Evolutionary conservation across 2,888 invertebrate genomes (phyloP), one percentile per base, ranked within the genome.

Genomic region (Notocelia uddmanniana): DNA sequence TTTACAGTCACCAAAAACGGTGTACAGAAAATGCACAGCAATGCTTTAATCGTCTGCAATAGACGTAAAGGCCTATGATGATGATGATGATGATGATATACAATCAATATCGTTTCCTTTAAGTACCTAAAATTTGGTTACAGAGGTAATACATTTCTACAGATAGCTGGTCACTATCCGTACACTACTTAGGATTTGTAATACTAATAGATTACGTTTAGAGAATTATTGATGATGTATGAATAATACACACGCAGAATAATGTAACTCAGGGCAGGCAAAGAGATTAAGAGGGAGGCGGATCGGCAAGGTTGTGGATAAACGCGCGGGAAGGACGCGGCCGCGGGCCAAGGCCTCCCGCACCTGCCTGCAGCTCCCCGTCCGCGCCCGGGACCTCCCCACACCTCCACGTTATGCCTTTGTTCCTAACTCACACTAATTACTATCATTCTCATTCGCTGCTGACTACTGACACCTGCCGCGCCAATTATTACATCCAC

Each of bases 291-390:
- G 21, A 52, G 52, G 34, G 52, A 64, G 52, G 34, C 52, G n/a
- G 55, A n/a, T 34, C 63, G 52, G 52, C 89, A 89, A 89, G 91
- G 90, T 85, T 89, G 83, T 84, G 85, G 83, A 83, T 85, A 86
- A 83, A 83, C 81, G 81, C 78, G 84, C 81, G 84, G 83, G 85
- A 85, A 88, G 90, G 90, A 87, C 86, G 85, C 85, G 82, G 85
- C 62, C 57, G 79, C 85, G 85, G 87, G 86, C 89, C 87, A 86
- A 87, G 88, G 88, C 85, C 85, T 83, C 79, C 81, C 81, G 76
- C 84, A 84, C 85, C 85, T 84, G 81, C 86, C 83, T 80, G 78
- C 78, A 80, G 85, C 78, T 81, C 80, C 79, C 54, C 74, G 75
- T n/a, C 70, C 77, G 70, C 79, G 75, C 76, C 75, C 69, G 68